These are phyloP conservation scores for Pemphredon lugubris DNA, from an alignment of 2,888 invertebrate species.

Conservation along the genomic window DNA sequence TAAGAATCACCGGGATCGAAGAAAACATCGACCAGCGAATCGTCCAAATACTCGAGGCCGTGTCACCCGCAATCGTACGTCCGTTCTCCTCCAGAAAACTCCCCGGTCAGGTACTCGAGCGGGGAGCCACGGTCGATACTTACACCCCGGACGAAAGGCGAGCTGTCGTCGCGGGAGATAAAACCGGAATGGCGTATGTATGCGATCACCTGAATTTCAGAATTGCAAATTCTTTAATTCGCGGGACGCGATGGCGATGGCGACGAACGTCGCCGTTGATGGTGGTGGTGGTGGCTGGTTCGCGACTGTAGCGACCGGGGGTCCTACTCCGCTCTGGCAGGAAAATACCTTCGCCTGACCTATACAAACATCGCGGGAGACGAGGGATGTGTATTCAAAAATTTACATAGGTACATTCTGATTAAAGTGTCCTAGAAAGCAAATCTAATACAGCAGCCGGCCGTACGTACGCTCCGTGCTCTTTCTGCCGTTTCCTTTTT, in stretches of 20 bases:
- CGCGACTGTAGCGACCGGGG: conserved; percentile 30
- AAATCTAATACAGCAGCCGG: conserved; percentile 78
- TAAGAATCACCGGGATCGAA: background rate
- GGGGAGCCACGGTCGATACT: conserved; percentile 58
- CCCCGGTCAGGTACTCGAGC: conserved; percentile 20
- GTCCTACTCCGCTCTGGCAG: conserved; percentile 65
- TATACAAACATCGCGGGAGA: conserved; percentile 79
- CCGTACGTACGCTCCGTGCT: conserved; percentile 42
- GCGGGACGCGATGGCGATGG: conserved; percentile 68
- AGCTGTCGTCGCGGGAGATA: conserved; percentile 52
- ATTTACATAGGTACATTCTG: conserved; percentile 82
- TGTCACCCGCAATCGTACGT: conserved; percentile 7
- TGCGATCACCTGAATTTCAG: conserved; percentile 78
- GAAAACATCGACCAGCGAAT: background rate
- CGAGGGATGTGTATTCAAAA: conserved; percentile 80
- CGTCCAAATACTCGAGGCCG: conserved; percentile 3
- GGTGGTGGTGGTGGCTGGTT: conserved; percentile 1
- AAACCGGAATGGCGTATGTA: conserved; percentile 65
- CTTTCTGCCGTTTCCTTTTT: conserved; percentile 14
- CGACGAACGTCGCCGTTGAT: conserved; percentile 33
- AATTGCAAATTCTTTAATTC: conserved; percentile 82
- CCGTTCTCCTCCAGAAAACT: conserved; percentile 2
- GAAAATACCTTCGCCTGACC: conserved; percentile 80
- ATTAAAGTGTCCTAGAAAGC: conserved; percentile 81
- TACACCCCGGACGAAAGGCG: conserved; percentile 53